phyloP scores from a whole-genome alignment of 23 tunicate species.

The Trididemnum nubilum region DNA sequence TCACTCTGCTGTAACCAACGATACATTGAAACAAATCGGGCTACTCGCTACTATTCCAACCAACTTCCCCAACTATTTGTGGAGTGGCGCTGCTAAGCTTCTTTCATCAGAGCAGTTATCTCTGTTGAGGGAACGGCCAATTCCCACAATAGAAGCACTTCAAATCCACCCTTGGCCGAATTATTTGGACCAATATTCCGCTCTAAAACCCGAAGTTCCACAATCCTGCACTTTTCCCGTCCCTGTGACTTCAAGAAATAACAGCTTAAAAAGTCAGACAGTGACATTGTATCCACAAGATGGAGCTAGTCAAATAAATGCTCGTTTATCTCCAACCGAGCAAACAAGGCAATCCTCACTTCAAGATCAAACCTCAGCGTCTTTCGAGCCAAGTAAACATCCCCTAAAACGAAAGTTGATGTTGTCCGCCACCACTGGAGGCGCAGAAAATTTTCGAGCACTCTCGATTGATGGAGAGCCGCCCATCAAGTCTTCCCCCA shows the following conservation, averaged over 20 bases:
- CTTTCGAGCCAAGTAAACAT: not conserved
- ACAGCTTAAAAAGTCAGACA: too few species aligned
- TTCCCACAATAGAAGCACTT: not conserved
- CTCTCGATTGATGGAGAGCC: not conserved
- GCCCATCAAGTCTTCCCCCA: not conserved
- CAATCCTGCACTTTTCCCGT: too few species aligned
- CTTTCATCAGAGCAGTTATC: not conserved
- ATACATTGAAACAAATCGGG: not conserved
- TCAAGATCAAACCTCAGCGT: not conserved
- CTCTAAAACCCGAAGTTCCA: not conserved
- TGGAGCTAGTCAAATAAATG: too few species aligned
- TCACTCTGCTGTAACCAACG: not conserved
- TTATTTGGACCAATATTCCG: not conserved
- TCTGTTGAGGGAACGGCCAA: not conserved
- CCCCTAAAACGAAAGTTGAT: conserved; percentile 4
- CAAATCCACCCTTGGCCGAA: not conserved
- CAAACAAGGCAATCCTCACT: too few species aligned
- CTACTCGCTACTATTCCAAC: not conserved
- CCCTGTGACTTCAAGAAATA: too few species aligned
- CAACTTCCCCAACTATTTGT: not conserved
- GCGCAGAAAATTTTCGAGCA: not conserved
- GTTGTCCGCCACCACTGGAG: not conserved
- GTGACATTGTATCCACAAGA: too few species aligned
- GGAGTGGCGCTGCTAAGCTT: not conserved
- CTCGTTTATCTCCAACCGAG: too few species aligned